These are phyloP conservation scores for Upupa epops DNA, from an alignment of 2,113 vertebrate species.

Conservation along the genomic window DNA sequence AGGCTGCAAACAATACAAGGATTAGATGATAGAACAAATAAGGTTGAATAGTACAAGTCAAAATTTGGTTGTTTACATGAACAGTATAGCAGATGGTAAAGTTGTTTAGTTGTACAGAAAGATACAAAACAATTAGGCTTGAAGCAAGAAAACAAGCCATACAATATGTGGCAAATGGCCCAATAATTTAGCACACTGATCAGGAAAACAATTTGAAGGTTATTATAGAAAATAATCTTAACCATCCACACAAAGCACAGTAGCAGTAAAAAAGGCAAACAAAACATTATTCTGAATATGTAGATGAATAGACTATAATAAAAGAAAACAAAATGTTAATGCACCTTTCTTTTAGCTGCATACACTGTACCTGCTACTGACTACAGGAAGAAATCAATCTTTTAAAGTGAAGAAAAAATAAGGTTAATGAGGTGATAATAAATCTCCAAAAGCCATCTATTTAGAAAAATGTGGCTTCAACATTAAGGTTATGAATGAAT, in stretches of 20 bases:
- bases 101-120: background rate
- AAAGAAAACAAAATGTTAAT: slow-evolving; percentile 10
- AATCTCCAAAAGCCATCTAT: background rate
- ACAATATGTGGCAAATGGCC: slow-evolving; percentile 47
- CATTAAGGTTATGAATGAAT: background rate
- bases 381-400: background rate
- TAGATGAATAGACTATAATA: slow-evolving; percentile 21
- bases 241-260: background rate
- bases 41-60: background rate
- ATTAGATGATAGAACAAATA: background rate
- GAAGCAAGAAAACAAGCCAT: slow-evolving; percentile 36
- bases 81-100: slow-evolving; percentile 29
- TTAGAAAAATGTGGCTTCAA: background rate
- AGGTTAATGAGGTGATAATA: background rate
- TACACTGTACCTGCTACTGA: background rate
- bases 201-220: slow-evolving; percentile 45
- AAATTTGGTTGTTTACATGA: slow-evolving; percentile 14
- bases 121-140: slow-evolving; percentile 46
- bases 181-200: slow-evolving; percentile 54
- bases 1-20: background rate
- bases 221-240: slow-evolving; percentile 53
- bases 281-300: background rate
- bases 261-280: slow-evolving; percentile 35
- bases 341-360: background rate
- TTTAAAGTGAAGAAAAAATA: background rate